Base-by-base conservation (phyloP, 2,113 vertebrate species). In the Emberiza fucata region DNA sequence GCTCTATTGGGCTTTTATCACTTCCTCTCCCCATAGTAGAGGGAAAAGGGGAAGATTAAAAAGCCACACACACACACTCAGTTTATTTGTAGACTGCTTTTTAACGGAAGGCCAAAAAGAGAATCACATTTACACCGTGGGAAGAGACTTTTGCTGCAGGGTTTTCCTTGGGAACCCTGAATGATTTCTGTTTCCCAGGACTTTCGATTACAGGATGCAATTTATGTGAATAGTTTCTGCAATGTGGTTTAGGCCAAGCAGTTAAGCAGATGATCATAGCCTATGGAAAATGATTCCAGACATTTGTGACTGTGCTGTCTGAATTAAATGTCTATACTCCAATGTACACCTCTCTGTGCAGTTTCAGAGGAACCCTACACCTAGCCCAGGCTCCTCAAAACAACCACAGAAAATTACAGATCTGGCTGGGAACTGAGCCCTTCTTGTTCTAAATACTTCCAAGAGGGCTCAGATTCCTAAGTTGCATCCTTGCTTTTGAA, bases 151-250 rank as follows among this genome's bases (percentile, higher is more conserved):
- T 5, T 64, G 86, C 88, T 88, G 68, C 70, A 87, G 83, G 60
- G 76, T 91, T 91, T 93, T 95, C 84, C 94, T 96, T 96, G 94
- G 95, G 94, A 97, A 94, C 70, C 56, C 83, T 77, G 65, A 86
- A 73, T 23, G 31, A 95, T 95, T 96, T 94, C 86, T 93, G 79
- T 96, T 94, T 88, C 96, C 95, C 96, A 97, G 93, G 92, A 94
- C 69, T 96, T 94, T 89, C 37, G 75, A 93, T 93, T 93, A 84
- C 94, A 96, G 89, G 89, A 96, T 93, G 94, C 87, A 92, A 79
- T 95, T 90, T 94, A 92, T 73, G 76, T 63, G 95, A 93, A 92
- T 91, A 71, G 53, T 90, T 96, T 95, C 89, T 79, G 77, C 92
- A 95, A 63, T 84, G 91, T 92, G 87, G 89, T 86, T 92, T 93